Conservation (phyloP, 2,888 invertebrate genomes). For the Strigamia maritima region DNA sequence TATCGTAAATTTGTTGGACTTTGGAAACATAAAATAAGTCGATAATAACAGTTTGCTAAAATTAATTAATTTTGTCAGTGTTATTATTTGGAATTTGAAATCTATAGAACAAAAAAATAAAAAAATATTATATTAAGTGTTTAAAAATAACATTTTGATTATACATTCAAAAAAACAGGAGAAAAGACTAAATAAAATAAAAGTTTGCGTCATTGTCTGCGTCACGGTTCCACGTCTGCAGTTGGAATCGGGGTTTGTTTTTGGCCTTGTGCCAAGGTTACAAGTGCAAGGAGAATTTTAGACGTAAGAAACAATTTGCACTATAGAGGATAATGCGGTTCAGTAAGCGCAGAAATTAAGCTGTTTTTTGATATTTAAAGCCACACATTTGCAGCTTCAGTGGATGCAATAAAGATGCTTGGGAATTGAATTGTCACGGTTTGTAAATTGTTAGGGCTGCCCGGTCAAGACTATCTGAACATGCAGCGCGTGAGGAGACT, state of each 20-base stretch:
- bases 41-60: too few species aligned
- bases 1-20: too few species aligned
- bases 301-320: neutral
- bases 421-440: neutral
- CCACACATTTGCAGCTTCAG: neutral
- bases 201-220: neutral
- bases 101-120: neutral
- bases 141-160: neutral
- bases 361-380: neutral
- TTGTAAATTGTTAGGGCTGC: neutral
- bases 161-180: neutral
- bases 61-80: too few species aligned
- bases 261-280: constrained; percentile 10
- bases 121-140: neutral
- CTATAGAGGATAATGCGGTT: neutral
- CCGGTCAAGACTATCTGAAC: neutral
- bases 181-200: neutral
- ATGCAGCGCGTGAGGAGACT: neutral
- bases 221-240: neutral
- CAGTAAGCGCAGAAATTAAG: neutral
- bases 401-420: neutral
- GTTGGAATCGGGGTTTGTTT: neutral
- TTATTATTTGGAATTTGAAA: too few species aligned
- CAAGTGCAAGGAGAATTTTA: neutral
- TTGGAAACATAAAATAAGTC: too few species aligned